Evolutionary conservation across 2,113 vertebrate genomes (phyloP), one percentile per base, ranked within the genome.

Genomic region (Himantopus leucocephalus): DNA sequence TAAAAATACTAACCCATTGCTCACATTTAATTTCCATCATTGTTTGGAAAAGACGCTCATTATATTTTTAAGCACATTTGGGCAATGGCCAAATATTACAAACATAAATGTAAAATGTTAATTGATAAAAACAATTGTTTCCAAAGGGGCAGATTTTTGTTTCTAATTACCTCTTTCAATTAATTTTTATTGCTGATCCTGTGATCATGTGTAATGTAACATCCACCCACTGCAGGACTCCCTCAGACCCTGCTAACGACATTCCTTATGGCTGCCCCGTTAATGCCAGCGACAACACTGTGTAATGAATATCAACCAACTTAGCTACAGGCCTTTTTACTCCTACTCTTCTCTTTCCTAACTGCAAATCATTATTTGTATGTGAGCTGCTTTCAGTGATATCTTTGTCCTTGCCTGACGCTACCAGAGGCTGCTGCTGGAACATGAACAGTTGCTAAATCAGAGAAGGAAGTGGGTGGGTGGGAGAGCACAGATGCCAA

Each of bases 91-190:
- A 96, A 95, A 84, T 67, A 91, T 77, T 80, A 75, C 53, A 95
- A 90, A 92, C 52, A 80, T 75, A 92, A 84, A 91, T 74, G 75
- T 92, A 83, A 91, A 96, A 92, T 35, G 43, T 19, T 94, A 95
- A 95, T 86, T 93, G 92, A 91, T 94, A 93, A 88, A 95, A 74
- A 41, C 53, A 70, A 76, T 73, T 94, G 63, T 94, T 95, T 96
- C 94, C 76, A 92, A 95, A 92, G 68, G 88, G 91, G 76, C 64
- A 89, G 68, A n/a, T 81, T 89, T 92, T 94, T 56, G n/a, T 77
- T 66, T 92, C 77, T 82, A 96, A 95, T 96, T 91, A 81, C 17
- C 13, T 81, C 83, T 88, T 94, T 64, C 75, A 86, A 81, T 95
- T 96, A 76, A 75, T 86, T 93, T 95, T 92, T 89, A 91, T 75